Base-by-base conservation (phyloP, 2,113 vertebrate species). In the Istiophorus platypterus region DNA sequence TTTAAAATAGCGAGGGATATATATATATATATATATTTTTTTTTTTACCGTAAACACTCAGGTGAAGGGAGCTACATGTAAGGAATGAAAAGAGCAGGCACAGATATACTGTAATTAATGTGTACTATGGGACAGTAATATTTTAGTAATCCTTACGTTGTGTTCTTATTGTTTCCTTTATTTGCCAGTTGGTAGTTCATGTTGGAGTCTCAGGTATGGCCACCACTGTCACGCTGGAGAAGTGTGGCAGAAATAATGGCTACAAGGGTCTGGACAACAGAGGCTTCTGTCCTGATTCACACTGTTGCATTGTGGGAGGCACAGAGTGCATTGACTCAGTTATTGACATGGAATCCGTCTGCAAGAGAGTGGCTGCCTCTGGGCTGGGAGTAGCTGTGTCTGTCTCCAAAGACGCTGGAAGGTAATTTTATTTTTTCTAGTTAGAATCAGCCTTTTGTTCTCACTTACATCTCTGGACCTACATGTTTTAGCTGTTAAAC, bases 191-290 rank as follows among this genome's bases (percentile, higher is more conserved):
- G 75, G 96, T 98, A 64, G 96, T 99, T 9, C 98, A 99, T 0
- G 98, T 99, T 0, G 98, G 98, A 0, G 97, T 99, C 29, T 99
- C 98, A 0, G 97, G 97, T 34, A 98, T 98, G 97, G 97, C 98
- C 6, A 97, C 97, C 1, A 95, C 97, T 0, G 97, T 99, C 57
- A 99, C 97, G 0, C 88, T 99, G 90, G 98, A 99, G 91, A 97
- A 98, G 45, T 97, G 97, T 29, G 98, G 98, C 26, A 97, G 97
- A 87, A 99, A 99, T 62, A 95, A 93, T 0, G 98, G 98, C 13
- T 99, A 99, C 78, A 95, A 93, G 54, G 96, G 97, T 3, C 92
- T 97, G 74, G 98, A 99, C 95, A 99, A 98, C 94, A 96, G 97
- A 71, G 94, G 92, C 15, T 98, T 97, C 92, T 97, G 96, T 91